These are phyloP conservation scores for Pegoplata infirma DNA, from an alignment of 2,888 invertebrate genomes.

Conservation along the genomic window DNA sequence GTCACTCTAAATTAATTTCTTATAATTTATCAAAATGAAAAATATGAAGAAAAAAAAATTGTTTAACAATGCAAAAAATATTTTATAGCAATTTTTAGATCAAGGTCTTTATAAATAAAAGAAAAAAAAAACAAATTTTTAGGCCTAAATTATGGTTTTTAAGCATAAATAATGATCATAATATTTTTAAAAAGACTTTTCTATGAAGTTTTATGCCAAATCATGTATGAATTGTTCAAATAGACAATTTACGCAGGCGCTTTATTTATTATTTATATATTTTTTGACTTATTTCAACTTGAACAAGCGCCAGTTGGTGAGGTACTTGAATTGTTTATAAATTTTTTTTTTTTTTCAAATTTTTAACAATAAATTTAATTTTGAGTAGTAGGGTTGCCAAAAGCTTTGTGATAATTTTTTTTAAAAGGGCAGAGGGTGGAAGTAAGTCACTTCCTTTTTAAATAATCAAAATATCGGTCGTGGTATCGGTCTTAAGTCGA, in stretches of 20 bases:
- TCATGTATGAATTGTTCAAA: conserved; percentile 2
- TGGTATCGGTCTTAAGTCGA: too few species aligned
- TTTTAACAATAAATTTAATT: neutral
- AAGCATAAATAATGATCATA: too few species aligned
- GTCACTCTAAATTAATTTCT: neutral
- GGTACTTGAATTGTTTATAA: neutral
- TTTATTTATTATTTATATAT: too few species aligned
- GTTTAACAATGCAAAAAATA: neutral
- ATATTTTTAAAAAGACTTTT: neutral
- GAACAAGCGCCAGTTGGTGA: conserved; percentile 8
- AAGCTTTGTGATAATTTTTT: too few species aligned
- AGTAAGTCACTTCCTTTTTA: too few species aligned
- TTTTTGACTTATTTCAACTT: too few species aligned
- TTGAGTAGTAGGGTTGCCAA: neutral
- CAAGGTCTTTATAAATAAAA: conserved; percentile 23
- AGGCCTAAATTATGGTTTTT: conserved; percentile 19
- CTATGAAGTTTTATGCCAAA: conserved; percentile 20
- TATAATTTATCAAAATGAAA: neutral
- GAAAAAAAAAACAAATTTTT: too few species aligned
- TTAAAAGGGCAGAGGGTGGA: too few species aligned
- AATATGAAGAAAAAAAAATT: neutral
- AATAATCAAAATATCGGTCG: too few species aligned
- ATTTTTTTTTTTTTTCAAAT: neutral
- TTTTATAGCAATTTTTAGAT: conserved; percentile 16
- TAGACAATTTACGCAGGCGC: conserved; percentile 25